A percentile compares a stretch with the other conserved stretches of the same genome.
Evolutionary conservation across 1,140 invertebrate species (phyloP).

Genomic region (Aphidius ervi): DNA sequence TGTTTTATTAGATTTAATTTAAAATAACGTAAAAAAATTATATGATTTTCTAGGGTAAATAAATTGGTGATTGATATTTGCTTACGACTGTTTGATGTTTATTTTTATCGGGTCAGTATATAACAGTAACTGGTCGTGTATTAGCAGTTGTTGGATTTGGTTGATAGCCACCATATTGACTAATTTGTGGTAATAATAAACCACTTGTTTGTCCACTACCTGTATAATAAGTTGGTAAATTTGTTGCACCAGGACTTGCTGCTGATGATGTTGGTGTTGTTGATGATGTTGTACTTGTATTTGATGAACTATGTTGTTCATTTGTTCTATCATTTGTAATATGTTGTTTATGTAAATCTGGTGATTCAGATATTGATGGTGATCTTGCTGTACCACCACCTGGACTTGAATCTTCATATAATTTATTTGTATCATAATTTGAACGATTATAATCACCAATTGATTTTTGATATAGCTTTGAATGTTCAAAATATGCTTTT

Average conservation of each 20-base stretch:
- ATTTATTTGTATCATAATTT: slow-evolving; percentile 46
- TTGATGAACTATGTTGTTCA: slow-evolving; percentile 50
- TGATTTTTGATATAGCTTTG: slow-evolving; percentile 69
- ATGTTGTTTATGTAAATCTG: slow-evolving; percentile 55
- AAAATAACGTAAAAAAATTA: not conserved
- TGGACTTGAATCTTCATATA: slow-evolving; percentile 71
- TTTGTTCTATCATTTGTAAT: slow-evolving; percentile 44
- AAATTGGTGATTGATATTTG: slow-evolving; percentile 28
- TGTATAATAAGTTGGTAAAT: slow-evolving; percentile 60
- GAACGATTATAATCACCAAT: slow-evolving; percentile 53
- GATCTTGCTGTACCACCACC: slow-evolving; percentile 44
- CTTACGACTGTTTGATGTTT: slow-evolving; percentile 43
- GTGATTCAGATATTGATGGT: slow-evolving; percentile 59
- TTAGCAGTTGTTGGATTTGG: slow-evolving; percentile 53
- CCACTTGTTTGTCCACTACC: slow-evolving; percentile 50
- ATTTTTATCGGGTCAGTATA: slow-evolving; percentile 76
- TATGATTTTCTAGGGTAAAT: slow-evolving; percentile 15
- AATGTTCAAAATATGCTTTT: slow-evolving; percentile 73
- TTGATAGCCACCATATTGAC: slow-evolving; percentile 63
- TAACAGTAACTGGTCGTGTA: slow-evolving; percentile 76
- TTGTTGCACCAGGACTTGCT: slow-evolving; percentile 56
- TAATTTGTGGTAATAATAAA: slow-evolving; percentile 58
- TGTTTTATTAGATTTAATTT: not conserved
- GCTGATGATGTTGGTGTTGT: slow-evolving; percentile 60
- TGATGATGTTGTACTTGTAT: slow-evolving; percentile 51